A percentile compares a stretch with the other conserved stretches of the same genome.
These are phyloP conservation scores for Hemiscyllium ocellatum DNA, from an alignment of 2,113 vertebrate species.

Conservation along the genomic window DNA sequence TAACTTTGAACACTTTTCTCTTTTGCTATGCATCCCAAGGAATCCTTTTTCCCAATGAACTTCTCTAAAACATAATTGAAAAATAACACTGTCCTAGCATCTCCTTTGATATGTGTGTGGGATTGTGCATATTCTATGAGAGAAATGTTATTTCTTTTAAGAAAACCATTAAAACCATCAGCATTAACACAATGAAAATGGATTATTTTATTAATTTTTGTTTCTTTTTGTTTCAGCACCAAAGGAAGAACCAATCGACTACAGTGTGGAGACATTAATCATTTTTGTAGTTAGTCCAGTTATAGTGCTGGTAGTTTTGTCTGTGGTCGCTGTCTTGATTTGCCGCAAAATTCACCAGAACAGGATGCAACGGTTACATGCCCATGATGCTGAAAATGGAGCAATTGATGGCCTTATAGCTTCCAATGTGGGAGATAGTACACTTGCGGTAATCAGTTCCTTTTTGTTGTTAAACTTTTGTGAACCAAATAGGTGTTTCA, in stretches of 20 bases:
- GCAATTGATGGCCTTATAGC: conserved; percentile 63
- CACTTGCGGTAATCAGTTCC: conserved; percentile 53
- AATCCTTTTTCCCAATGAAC: not conserved
- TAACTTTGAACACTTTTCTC: not conserved
- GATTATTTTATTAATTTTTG: not conserved
- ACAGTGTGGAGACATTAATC: conserved; percentile 25
- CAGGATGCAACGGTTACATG: conserved; percentile 55
- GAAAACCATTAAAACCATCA: not conserved
- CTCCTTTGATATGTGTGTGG: not conserved
- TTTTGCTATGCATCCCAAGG: not conserved
- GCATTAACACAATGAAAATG: not conserved
- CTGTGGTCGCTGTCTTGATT: conserved; percentile 50
- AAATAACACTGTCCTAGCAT: not conserved
- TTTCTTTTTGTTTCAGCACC: conserved; percentile 23
- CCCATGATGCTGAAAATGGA: conserved; percentile 59
- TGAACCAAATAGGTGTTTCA: not conserved
- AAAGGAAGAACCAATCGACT: conserved; percentile 10
- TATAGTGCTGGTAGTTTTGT: conserved; percentile 55
- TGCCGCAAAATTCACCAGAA: conserved; percentile 59
- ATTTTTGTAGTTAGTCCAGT: conserved; percentile 54
- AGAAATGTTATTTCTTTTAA: not conserved
- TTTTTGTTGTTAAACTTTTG: not conserved
- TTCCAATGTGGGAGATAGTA: conserved; percentile 64
- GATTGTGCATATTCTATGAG: not conserved
- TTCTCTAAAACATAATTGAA: not conserved